These are phyloP conservation scores for Microtus californicus DNA, from an alignment of 2,797 vertebrate genomes.

Conservation along the genomic window DNA sequence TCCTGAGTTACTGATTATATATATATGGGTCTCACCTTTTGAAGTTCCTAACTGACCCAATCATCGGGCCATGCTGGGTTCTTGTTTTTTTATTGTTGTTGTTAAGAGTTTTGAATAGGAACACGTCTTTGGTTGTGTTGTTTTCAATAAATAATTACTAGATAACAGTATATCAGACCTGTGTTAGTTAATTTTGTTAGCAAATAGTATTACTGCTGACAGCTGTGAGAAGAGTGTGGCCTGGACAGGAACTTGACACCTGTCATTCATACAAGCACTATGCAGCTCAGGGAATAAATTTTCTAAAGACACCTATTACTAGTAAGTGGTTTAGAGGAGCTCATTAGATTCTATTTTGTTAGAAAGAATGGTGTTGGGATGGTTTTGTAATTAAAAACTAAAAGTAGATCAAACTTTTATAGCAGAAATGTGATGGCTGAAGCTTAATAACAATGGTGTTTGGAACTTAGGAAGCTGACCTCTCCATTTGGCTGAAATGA, in stretches of 20 bases:
- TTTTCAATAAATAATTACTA: slow-evolving; percentile 50
- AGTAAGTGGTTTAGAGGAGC: not conserved
- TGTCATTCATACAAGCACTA: not conserved
- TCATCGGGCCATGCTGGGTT: not conserved
- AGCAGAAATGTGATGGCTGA: not conserved
- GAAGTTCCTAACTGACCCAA: not conserved
- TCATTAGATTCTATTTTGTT: not conserved
- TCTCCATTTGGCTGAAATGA: not conserved
- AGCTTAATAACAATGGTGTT: not conserved
- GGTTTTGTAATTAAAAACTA: slow-evolving; percentile 5
- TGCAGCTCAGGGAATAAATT: not conserved
- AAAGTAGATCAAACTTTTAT: slow-evolving; percentile 11
- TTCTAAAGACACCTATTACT: not conserved
- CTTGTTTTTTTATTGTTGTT: not conserved
- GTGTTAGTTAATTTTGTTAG: not conserved
- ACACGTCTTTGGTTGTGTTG: not conserved
- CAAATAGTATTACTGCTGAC: not conserved
- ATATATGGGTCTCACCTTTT: not conserved
- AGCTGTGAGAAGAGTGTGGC: not conserved
- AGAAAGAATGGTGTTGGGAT: not conserved
- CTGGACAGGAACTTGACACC: slow-evolving; percentile 1
- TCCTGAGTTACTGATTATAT: not conserved
- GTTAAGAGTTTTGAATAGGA: not conserved
- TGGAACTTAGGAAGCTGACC: not conserved
- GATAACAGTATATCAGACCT: not conserved